Percentiles rank a stretch among this genome's conserved stretches.
These are phyloP conservation scores for Dromococcyx pavoninus DNA, from an alignment of 2,797 vertebrate species.

Conservation along the genomic window DNA sequence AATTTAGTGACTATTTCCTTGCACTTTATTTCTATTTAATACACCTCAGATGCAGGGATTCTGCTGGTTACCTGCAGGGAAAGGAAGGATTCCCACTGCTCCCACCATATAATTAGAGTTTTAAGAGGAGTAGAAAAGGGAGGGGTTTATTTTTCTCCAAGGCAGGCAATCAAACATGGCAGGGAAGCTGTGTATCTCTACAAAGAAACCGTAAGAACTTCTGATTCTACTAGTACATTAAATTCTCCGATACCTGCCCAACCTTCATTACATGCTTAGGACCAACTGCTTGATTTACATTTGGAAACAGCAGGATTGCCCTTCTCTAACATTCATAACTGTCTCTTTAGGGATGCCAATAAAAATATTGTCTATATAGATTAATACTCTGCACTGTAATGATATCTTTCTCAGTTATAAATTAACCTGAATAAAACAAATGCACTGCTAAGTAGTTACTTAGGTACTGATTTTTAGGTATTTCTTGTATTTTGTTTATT, in stretches of 20 bases:
- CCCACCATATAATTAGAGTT: background rate
- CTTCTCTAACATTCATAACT: background rate
- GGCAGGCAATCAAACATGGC: background rate
- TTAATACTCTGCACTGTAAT: background rate
- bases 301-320: background rate
- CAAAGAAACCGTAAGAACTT: background rate
- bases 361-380: background rate
- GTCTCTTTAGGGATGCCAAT: background rate
- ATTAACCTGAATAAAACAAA: background rate
- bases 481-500: background rate
- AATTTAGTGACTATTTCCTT: background rate
- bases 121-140: background rate
- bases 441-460: background rate
- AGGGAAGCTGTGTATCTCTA: background rate
- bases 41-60: background rate
- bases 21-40: background rate
- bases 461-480: background rate
- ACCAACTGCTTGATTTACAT: background rate
- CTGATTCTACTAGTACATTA: background rate
- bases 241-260: background rate
- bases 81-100: background rate
- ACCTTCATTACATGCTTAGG: background rate
- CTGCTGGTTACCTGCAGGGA: background rate
- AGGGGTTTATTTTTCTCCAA: background rate
- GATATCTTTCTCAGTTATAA: background rate